These are phyloP conservation scores for Glaucopsyche alexis DNA, from an alignment of 2,888 invertebrate genomes.

Conservation along the genomic window DNA sequence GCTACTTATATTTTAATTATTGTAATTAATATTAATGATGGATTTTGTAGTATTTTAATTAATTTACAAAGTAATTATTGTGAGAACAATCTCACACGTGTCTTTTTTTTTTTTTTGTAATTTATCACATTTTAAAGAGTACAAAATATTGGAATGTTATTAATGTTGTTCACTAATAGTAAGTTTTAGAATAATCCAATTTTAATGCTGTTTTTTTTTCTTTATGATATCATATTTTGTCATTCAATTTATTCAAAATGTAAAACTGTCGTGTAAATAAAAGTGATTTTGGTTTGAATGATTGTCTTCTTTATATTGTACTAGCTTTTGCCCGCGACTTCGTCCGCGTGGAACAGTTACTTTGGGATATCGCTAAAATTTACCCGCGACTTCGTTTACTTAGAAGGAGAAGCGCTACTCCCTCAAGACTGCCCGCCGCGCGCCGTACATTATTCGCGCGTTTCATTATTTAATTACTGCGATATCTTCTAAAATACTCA, in stretches of 20 bases:
- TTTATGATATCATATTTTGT: slow-evolving; percentile 73
- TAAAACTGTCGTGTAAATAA: slow-evolving; percentile 75
- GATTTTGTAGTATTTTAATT: slow-evolving; percentile 77
- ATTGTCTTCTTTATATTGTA: not conserved
- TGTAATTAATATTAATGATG: slow-evolving; percentile 68
- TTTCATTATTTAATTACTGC: too few relatives aligned
- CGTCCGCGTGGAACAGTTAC: too few relatives aligned
- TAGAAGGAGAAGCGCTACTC: too few relatives aligned
- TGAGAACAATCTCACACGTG: slow-evolving; percentile 66
- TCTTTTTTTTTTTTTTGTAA: slow-evolving; percentile 78
- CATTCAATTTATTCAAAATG: slow-evolving; percentile 71
- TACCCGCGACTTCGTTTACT: too few relatives aligned
- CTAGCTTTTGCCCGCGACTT: too few relatives aligned
- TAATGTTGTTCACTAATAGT: slow-evolving; percentile 75
- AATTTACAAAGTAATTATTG: slow-evolving; percentile 76
- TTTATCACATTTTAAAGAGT: slow-evolving; percentile 79
- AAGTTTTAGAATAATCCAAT: slow-evolving; percentile 76
- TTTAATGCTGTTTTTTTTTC: slow-evolving; percentile 67
- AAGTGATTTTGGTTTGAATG: slow-evolving; percentile 75
- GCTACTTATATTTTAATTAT: slow-evolving; percentile 71
- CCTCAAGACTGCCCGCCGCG: too few relatives aligned
- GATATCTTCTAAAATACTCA: too few relatives aligned
- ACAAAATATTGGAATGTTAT: slow-evolving; percentile 79
- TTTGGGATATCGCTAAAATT: too few relatives aligned
- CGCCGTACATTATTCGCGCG: too few relatives aligned